phyloP scores from a whole-genome alignment of 2,797 vertebrate species.

The Thamnophis elegans region DNA sequence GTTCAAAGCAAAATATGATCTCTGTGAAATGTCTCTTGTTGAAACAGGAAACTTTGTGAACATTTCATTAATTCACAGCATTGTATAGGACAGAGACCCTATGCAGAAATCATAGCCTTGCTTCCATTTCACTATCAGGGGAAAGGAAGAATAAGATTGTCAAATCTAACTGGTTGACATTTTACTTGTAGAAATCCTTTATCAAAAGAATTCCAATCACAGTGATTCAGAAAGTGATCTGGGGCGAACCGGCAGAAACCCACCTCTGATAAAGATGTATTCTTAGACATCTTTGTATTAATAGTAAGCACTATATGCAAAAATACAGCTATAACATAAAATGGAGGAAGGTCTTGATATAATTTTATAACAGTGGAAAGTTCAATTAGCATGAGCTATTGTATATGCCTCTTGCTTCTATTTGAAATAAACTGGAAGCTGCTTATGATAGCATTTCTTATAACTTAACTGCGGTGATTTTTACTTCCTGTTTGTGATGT shows the following conservation, averaged over 20 bases:
- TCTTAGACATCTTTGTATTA: constrained; percentile 4
- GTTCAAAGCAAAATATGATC: neutral
- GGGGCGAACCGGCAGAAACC: too few species aligned
- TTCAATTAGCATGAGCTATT: neutral
- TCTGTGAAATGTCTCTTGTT: neutral
- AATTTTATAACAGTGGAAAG: neutral
- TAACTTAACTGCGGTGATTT: constrained; percentile 44
- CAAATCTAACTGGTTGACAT: neutral
- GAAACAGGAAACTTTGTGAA: neutral
- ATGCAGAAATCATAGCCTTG: neutral
- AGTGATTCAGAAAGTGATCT: neutral
- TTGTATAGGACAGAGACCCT: neutral
- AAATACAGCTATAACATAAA: neutral
- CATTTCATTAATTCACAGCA: neutral
- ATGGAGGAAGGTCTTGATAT: neutral
- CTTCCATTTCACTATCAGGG: neutral
- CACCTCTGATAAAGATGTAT: neutral
- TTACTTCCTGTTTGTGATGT: constrained; percentile 57
- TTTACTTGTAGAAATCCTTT: neutral
- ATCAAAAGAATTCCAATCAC: neutral
- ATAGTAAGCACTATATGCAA: neutral
- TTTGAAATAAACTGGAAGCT: constrained; percentile 69
- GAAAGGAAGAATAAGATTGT: neutral
- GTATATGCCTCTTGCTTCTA: constrained; percentile 15
- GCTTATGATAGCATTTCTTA: constrained; percentile 42